Conservation (phyloP, 2,113 vertebrate genomes). For the Miniopterus natalensis region DNA sequence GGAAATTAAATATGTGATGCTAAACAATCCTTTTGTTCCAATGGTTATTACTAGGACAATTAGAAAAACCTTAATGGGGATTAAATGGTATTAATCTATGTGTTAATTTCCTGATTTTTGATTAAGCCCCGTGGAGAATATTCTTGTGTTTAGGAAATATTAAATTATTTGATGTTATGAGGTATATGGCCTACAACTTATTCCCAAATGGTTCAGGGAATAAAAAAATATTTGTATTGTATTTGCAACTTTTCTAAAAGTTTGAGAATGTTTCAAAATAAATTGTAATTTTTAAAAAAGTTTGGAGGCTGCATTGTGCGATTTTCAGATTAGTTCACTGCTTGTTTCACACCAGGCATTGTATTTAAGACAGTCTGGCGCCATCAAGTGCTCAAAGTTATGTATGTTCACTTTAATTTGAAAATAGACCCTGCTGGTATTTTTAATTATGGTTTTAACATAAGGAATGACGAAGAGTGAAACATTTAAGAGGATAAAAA, state of each 20-base stretch:
- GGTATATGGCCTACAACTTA: neutral
- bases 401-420: neutral
- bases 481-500: neutral
- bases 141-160: conserved; percentile 40
- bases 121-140: neutral
- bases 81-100: neutral
- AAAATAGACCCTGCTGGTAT: neutral
- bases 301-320: neutral
- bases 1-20: conserved; percentile 27
- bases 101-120: conserved; percentile 4
- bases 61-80: neutral
- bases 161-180: neutral
- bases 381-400: conserved; percentile 82
- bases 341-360: neutral
- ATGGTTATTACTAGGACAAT: neutral
- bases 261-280: neutral
- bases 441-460: neutral
- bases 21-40: conserved; percentile 27
- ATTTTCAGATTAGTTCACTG: neutral
- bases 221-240: conserved; percentile 14
- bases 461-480: conserved; percentile 24
- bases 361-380: conserved; percentile 75
- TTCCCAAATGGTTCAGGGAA: neutral
- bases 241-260: neutral
- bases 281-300: neutral